These are phyloP conservation scores for Planococcus citri DNA, from an alignment of 1,140 invertebrate species.

Conservation along the genomic window DNA sequence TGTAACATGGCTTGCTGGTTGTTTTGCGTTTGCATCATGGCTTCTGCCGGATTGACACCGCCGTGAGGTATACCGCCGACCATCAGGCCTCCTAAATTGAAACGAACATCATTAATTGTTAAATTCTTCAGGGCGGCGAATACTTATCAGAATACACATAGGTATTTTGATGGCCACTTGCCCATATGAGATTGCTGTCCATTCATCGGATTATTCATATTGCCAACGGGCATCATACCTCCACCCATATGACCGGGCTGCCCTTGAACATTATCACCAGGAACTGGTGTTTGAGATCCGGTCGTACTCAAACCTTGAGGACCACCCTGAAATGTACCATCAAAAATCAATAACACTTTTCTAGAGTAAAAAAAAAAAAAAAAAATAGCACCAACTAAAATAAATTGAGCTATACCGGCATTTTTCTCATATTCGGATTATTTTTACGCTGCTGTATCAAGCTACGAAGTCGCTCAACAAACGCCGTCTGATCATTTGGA, in stretches of 20 bases:
- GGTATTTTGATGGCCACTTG: not conserved
- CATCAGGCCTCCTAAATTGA: not conserved
- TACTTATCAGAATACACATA: no score
- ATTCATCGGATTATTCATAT: not conserved
- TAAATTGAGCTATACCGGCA: not conserved
- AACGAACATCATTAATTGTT: not conserved
- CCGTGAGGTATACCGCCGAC: not conserved
- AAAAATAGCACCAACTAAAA: not conserved
- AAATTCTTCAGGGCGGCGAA: no score
- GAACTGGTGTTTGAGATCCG: not conserved
- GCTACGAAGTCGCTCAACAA: constrained; percentile 65
- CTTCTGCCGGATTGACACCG: not conserved
- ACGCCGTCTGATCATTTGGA: constrained; percentile 80
- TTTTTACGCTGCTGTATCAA: constrained; percentile 68
- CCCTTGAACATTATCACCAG: not conserved
- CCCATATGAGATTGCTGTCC: not conserved
- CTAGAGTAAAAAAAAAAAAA: no score
- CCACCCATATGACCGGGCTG: not conserved
- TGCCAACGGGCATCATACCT: not conserved
- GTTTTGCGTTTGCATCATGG: not conserved
- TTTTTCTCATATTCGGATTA: constrained; percentile 18
- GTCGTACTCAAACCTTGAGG: not conserved
- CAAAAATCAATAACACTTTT: no score
- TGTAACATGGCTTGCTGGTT: not conserved
- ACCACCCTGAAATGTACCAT: no score